These are phyloP conservation scores for Rhadina sibilatrix DNA, from an alignment of 2,113 vertebrate genomes.

Conservation along the genomic window DNA sequence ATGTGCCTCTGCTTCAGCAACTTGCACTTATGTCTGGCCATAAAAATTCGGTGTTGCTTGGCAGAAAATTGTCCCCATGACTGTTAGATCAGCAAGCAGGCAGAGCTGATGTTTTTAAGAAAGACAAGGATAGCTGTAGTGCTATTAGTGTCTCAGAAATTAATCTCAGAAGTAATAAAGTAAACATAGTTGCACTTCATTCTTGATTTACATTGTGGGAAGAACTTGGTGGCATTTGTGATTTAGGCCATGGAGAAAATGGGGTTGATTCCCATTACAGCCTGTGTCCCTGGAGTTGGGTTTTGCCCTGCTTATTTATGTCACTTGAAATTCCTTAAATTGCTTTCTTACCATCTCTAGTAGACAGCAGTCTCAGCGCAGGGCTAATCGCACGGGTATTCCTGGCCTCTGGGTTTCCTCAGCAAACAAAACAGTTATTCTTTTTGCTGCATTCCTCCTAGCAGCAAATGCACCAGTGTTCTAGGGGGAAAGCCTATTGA, in stretches of 20 bases:
- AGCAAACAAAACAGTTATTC: slow-evolving; percentile 1
- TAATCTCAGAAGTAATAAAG: background rate
- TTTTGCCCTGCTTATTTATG: background rate
- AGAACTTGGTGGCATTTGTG: background rate
- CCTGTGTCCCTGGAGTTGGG: background rate
- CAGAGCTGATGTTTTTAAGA: background rate
- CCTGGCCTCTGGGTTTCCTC: slow-evolving; percentile 26
- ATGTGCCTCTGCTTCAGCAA: background rate
- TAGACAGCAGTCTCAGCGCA: background rate
- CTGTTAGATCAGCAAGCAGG: background rate
- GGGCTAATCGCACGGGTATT: background rate
- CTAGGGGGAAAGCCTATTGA: background rate
- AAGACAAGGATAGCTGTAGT: background rate
- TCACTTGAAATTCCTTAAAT: slow-evolving; percentile 26
- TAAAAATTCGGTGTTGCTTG: background rate
- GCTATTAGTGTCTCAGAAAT: background rate
- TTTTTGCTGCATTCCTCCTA: background rate
- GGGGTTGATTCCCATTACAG: fast-evolving
- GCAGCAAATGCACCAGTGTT: background rate
- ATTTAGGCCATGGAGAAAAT: background rate
- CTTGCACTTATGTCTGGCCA: background rate
- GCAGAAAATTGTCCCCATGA: background rate
- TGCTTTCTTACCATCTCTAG: background rate
- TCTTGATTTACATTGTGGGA: background rate
- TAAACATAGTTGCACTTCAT: background rate